phyloP scores from a whole-genome alignment of 1,140 invertebrate genomes.

The Yoshiicerus persimilis region DNA sequence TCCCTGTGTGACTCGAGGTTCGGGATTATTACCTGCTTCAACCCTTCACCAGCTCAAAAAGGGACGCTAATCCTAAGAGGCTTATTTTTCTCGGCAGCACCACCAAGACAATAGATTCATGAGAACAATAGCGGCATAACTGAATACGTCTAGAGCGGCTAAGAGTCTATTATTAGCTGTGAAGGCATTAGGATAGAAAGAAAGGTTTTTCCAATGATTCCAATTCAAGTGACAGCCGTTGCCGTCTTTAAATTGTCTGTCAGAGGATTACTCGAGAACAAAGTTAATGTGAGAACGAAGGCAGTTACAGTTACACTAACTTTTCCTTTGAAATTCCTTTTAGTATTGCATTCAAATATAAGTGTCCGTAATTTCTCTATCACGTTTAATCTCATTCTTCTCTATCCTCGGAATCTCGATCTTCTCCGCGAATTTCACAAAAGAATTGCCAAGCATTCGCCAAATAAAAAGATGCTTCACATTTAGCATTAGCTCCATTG shows the following conservation, averaged over 20 bases:
- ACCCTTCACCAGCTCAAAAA: no score
- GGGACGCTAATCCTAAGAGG: no score
- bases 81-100: no score
- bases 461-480: neutral
- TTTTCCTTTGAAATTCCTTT: neutral
- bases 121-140: no score
- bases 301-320: constrained; percentile 7
- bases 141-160: neutral
- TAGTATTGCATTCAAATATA: neutral
- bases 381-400: neutral
- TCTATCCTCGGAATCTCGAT: no score
- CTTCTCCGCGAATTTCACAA: neutral
- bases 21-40: no score
- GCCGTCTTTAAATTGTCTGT: neutral
- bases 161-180: neutral
- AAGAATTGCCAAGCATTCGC: neutral
- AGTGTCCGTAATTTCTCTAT: neutral
- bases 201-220: neutral
- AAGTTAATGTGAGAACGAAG: neutral
- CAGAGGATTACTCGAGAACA: neutral
- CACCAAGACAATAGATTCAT: no score
- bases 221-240: constrained; percentile 5
- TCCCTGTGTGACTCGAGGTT: no score
- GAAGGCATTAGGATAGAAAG: neutral
- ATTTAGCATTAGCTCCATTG: no score